Base-by-base conservation (phyloP, 2,888 invertebrate species). In the Hemistola chrysoprasaria region DNA sequence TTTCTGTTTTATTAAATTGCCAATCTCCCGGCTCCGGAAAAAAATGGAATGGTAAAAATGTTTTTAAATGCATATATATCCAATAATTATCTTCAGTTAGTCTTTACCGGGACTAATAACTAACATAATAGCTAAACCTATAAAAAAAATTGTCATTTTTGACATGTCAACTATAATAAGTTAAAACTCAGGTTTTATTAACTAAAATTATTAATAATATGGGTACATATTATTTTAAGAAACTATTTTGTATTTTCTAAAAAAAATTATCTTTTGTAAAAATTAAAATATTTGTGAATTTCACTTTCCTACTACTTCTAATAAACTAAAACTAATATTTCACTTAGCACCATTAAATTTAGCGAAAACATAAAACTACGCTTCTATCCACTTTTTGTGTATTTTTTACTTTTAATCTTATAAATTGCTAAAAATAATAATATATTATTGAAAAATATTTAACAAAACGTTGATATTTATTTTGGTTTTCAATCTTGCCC, bases 1-100 rank as follows among this genome's bases (percentile, higher is more conserved):
- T 85, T 84, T 71, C 84, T 70, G 63, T 48, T 59, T 54, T 56
- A 62, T 59, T 50, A 64, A 78, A 50, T 77, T 78, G 78, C 83
- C 74, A 72, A 72, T 33, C 42, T 70, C 82, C 84, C 83, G 81
- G 79, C 80, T 61, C 34, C 34, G 43, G 40, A 47, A 56, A 45
- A 45, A 45, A 34, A 44, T 76, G 76, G 78, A 77, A 78, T 78
- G 76, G 59, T 67, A 50, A 55, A 49, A 42, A 46, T 50, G 48
- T 42, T 60, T 43, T 60, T 74, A 76, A 79, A 75, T 72, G 67
- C 69, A 62, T 53, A 8, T 16, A 16, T 3, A 32, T 35, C 45
- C 36, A 34, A 35, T 11, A 22, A 43, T 45, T 43, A n/a, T 27
- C 16, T 20, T 6, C 8, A 26, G 5, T 33, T 24, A 26, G 11